Evolutionary conservation across 2,888 invertebrate species (phyloP), one percentile per base, ranked within the genome.

Genomic region (Gymnosoma rotundatum): DNA sequence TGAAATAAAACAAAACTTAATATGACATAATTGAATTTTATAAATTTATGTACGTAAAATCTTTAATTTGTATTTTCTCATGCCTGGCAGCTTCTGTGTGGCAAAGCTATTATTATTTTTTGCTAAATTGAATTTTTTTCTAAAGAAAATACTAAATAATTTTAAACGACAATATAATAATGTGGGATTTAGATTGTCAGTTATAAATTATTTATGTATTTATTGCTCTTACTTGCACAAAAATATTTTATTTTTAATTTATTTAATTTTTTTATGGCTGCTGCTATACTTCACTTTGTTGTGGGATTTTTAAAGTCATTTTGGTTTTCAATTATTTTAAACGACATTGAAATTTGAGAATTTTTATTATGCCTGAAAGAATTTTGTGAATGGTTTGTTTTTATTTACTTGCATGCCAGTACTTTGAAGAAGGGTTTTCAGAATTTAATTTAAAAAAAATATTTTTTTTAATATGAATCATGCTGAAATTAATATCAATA

Each of bases 141-240:
- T 36, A 56, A 12, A 32, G 25, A 25, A 36, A n/a, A 58, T 36
- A 74, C n/a, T 14, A 73, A 67, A 21, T 74, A 25, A 54, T 56
- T 67, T 72, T 67, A 14, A 42, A 78, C 73, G 48, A 69, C 82
- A 82, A 67, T 78, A 54, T 61, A 83, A 83, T 50, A 56, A 83
- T 32, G 56, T 79, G 64, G 70, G 79, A 70, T 75, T 80, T 63
- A 61, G 73, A 50, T 69, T 69, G 80, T 78, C 83, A 80, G 78
- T 78, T 84, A 76, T 73, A 63, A 80, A 76, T 80, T 69, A 72
- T 76, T 83, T 83, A 73, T 80, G 48, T 52, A 16, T 52, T 18
- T 72, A 12, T 16, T 45, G 18, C n/a, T 20, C 8, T 2, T 10
- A 64, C 2, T n/a, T 25, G 10, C 8, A 7, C 14, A 32, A 25